Base-by-base conservation (phyloP, 1,140 invertebrate species). In the Melitaea cinxia region DNA sequence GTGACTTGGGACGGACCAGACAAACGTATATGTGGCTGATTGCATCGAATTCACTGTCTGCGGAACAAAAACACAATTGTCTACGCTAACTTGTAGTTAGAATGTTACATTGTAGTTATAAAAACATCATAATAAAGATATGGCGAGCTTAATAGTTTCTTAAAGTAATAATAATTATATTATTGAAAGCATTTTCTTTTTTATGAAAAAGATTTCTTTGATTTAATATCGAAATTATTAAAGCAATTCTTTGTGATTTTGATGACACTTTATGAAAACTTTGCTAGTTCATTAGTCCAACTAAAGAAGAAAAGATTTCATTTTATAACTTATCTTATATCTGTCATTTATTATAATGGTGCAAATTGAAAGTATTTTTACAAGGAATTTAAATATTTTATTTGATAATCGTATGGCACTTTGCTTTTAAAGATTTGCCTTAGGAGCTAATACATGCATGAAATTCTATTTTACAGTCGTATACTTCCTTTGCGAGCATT, bases 21-120 rank as follows among this genome's bases (percentile, higher is more conserved):
- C 79, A 77, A 72, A 80, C 70, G 72, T 82, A 80, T 80, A 80
- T 77, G 75, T 77, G 73, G 80, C 77, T 85, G 83, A 88, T 85
- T 88, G 80, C 79, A 82, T 68, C 66, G 73, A 77, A 80, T 81
- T 70, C 60, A 71, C 54, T 70, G 69, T 74, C 64, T 65, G 57
- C 35, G 60, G 62, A 21, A 70, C 64, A 71, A 70, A 72, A 73
- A 76, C 6, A 24, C 5, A 45, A 33, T 33, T 33, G 7, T 33
- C 12, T 33, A 33, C 30, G 4, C 6, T 33, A 9, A 33, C 7
- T 6, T 10, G 12, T 1, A 1, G 6, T 9, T 6, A 33, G 12
- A 33, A 33, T 33, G 2, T 33, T 33, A 33, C 12, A 10, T 33
- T 2, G 12, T 6, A 33, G 12, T 33, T 4, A 33, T 33, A 10